Evolutionary conservation across 2,113 vertebrate genomes (phyloP), one percentile per base, ranked within the genome.

Genomic region (Sinocyclocheilus grahami): DNA sequence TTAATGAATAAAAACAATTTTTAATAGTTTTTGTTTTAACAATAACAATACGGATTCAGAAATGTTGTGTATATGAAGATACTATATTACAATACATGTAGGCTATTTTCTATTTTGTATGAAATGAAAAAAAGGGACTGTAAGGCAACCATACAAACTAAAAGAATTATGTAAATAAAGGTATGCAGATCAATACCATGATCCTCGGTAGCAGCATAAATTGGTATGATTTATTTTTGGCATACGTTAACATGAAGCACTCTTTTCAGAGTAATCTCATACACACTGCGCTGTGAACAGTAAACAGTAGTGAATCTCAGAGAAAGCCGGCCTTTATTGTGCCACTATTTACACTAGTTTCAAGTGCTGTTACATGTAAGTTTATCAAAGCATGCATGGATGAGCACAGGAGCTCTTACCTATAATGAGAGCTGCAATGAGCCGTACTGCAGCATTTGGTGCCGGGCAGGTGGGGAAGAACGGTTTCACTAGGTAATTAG

Each of bases 401-500:
- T 48, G 58, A 51, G 27, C 3, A 7, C 30, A 51, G 24, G 82
- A 74, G 22, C 22, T 42, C 94, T 94, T 89, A 96, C 95, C 91
- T 88, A 96, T 95, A 86, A 95, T 94, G 89, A 86, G 85, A 3
- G 95, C 95, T 22, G 95, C 95, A 2, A 96, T 92, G 86, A 96
- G 93, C 24, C 94, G 94, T 39, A 96, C 94, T 0, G 94, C 94
- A 0, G 27, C 2, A 24, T 95, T 93, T 0, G 95, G 95, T 11
- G 94, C 91, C 0, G 9, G 0, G 39, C 95, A 96, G 67, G 90
- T 91, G 16, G 93, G 91, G 86, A 94, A 96, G 91, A 96, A 95
- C 2, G 95, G 95, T 85, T 96, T 94, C 58, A 96, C 92, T 83
- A 96, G 90, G 87, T 96, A 96, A 90, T 62, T 94, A 87, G 95